Conservation (phyloP, 2,797 vertebrate genomes). For the Ibycter americanus region DNA sequence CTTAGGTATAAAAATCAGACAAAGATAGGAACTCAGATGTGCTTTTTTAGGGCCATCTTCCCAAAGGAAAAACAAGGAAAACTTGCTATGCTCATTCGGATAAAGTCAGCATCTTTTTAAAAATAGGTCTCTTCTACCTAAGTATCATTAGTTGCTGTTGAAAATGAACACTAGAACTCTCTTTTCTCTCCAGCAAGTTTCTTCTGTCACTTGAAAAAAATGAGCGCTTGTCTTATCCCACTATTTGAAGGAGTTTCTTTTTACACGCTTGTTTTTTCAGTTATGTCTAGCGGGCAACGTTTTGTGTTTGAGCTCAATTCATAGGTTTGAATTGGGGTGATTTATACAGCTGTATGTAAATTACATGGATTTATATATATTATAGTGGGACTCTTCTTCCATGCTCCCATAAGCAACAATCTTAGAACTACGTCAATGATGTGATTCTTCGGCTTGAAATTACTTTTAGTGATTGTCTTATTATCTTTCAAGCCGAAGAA, state of each 20-base stretch:
- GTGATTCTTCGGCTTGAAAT: not conserved
- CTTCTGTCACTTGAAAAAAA: not conserved
- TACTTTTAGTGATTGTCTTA: not conserved
- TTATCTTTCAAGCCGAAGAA: not conserved
- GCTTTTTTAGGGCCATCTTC: not conserved
- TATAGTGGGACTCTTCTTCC: not conserved
- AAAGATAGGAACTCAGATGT: not conserved
- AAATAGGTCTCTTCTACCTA: not conserved
- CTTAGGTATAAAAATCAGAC: not conserved
- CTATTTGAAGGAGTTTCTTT: not conserved
- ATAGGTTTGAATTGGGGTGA: not conserved
- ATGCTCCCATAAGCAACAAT: not conserved
- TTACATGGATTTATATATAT: not conserved
- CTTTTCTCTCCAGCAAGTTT: not conserved
- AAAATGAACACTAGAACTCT: not conserved
- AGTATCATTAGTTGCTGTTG: not conserved
- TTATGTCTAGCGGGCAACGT: not conserved
- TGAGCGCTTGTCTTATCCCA: fast-evolving
- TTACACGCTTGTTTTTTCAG: not conserved
- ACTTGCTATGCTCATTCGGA: not conserved
- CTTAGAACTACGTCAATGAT: too few species aligned
- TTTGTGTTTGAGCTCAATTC: not conserved
- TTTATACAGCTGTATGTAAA: not conserved
- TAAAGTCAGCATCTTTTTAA: not conserved
- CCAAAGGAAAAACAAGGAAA: not conserved